Conservation (phyloP, 2,888 invertebrate species). For the Epirrita christyi region DNA sequence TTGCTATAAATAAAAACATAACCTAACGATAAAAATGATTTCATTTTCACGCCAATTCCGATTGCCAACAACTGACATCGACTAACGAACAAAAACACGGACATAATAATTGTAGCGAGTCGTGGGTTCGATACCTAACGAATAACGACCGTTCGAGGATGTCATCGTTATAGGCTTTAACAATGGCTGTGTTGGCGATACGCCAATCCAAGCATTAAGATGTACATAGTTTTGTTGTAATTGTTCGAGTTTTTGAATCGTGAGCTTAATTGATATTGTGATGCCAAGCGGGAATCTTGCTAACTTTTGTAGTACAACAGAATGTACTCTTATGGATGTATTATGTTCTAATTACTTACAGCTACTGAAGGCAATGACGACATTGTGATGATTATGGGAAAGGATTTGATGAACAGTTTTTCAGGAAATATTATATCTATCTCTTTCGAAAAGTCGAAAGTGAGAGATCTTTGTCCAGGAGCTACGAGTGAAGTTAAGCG, state of each 20-base stretch:
- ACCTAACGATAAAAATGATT: constrained; percentile 10
- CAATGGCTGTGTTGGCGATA: constrained; percentile 35
- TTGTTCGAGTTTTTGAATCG: constrained; percentile 23
- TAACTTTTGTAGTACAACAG: not conserved
- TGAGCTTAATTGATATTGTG: constrained; percentile 20
- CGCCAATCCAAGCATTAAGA: constrained; percentile 37
- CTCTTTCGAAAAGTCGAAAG: no score
- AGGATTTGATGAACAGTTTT: no score
- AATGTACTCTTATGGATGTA: not conserved
- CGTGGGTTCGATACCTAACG: constrained; percentile 26
- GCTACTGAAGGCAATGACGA: not conserved
- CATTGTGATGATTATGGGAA: not conserved
- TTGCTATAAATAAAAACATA: constrained; percentile 9
- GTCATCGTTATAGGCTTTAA: constrained; percentile 39
- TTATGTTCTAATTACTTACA: not conserved
- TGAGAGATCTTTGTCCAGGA: no score
- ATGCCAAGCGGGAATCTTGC: constrained; percentile 12
- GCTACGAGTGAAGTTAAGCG: no score
- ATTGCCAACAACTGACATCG: constrained; percentile 25
- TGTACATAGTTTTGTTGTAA: constrained; percentile 28
- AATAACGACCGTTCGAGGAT: constrained; percentile 27
- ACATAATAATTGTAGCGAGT: constrained; percentile 29
- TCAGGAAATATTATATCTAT: no score
- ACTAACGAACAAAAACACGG: constrained; percentile 35
- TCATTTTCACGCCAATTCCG: constrained; percentile 14